Base-by-base conservation (phyloP, 2,888 invertebrate species). In the Scaptomyza tumidula region DNA sequence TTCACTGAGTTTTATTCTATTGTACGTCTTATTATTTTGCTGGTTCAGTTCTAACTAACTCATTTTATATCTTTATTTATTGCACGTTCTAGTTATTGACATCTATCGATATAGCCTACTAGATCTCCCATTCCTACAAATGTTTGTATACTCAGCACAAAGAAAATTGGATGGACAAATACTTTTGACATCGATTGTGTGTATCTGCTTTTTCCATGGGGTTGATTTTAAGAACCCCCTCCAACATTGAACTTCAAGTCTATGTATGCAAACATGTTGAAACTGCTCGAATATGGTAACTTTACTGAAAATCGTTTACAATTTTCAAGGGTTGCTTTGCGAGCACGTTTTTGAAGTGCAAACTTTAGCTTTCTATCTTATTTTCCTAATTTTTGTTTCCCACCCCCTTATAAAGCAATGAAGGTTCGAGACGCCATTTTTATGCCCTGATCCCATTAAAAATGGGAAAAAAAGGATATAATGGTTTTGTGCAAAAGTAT, bases 381-480 rank as follows among this genome's bases (percentile, higher is more conserved):
- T 45, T 59, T 66, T 66, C 10, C 13, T 43, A 10, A 19, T 59
- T 46, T 60, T 53, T 19, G 24, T 27, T 24, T 54, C 66, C 46
- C 57, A 66, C 50, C 72, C 72, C 60, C 31, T 46, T 14, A 9
- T 9, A 5, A 6, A 6, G 9, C 53, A 14, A 35, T 7, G 41
- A 27, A 9, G 10, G 37, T 37, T 37, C 11, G 2, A 11, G 58
- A 29, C 64, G 74, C 75, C 74, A 74, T 74, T 69, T 73, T 74
- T 19, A 19, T 19, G 2, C 19, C 19, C 19, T 19, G 19, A 19
- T 1, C 19, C 19, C 19, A 19, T 19, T 19, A 19, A 19, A 19
- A 19, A 19, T 19, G 19, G 19, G 1, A 1, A 1, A 19, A 19
- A 19, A 19, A 19, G 19, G 19, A 2, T 19, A 19, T 19, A 19